A percentile compares a stretch with the other conserved stretches of the same genome.
These are phyloP conservation scores for Alfaro cultratus DNA, from an alignment of 2,797 vertebrate genomes.

Conservation along the genomic window DNA sequence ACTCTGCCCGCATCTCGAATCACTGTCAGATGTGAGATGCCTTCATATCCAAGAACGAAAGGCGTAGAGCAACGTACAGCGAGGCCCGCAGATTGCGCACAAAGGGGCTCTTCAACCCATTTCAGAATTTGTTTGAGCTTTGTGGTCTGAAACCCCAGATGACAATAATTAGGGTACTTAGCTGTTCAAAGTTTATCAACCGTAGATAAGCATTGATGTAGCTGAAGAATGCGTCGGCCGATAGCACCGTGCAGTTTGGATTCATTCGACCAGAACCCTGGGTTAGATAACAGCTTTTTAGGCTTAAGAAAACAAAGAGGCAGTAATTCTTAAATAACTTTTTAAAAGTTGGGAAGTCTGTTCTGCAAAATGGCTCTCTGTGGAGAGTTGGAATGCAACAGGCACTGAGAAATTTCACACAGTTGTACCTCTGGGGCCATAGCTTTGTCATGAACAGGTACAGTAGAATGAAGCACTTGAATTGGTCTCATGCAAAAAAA, in stretches of 20 bases:
- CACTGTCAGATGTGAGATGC: conserved; percentile 76
- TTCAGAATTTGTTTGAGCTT: conserved; percentile 70
- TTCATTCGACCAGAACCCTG: conserved; percentile 74
- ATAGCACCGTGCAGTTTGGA: conserved; percentile 78
- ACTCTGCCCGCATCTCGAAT: conserved; percentile 63
- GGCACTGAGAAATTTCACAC: conserved; percentile 64
- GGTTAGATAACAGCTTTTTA: conserved; percentile 64
- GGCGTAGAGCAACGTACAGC: conserved; percentile 65
- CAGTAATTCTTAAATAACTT: conserved; percentile 53
- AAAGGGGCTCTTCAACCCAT: conserved; percentile 55
- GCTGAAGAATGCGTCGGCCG: conserved; percentile 72
- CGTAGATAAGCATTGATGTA: conserved; percentile 79
- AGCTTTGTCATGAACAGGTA: conserved; percentile 56
- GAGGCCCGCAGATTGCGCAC: conserved; percentile 51
- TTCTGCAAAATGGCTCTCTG: conserved; percentile 65
- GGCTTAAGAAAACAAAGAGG: conserved; percentile 69
- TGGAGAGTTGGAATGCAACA: conserved; percentile 62
- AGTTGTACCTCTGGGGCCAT: conserved; percentile 51
- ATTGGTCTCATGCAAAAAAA: conserved; percentile 30
- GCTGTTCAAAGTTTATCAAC: conserved; percentile 78
- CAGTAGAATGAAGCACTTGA: conserved; percentile 39
- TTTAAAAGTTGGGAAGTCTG: conserved; percentile 62
- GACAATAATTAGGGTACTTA: conserved; percentile 81
- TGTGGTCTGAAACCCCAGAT: conserved; percentile 76
- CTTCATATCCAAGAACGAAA: conserved; percentile 65